Conservation (phyloP, 2,888 invertebrate species). For the Nomada hirtipes region DNA sequence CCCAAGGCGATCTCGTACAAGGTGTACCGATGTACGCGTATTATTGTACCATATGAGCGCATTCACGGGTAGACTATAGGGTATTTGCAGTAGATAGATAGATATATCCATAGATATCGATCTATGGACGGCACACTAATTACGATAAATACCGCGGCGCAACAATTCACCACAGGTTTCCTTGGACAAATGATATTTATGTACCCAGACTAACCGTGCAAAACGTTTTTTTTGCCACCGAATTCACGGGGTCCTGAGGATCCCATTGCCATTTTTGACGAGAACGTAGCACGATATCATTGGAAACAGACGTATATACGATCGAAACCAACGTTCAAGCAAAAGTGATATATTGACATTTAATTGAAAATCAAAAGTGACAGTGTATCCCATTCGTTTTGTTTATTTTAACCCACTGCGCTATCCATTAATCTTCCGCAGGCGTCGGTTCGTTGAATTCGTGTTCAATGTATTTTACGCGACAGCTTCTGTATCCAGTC, state of each 20-base stretch:
- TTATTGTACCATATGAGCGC: slow-evolving; percentile 33
- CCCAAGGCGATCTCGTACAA: slow-evolving; percentile 41
- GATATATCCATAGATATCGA: no score
- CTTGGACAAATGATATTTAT: no score
- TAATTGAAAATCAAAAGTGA: neutral
- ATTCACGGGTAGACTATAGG: slow-evolving; percentile 52
- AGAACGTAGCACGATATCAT: no score
- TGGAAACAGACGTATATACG: neutral
- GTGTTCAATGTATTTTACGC: slow-evolving; percentile 58
- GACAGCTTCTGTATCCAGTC: slow-evolving; percentile 41
- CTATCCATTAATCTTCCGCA: slow-evolving; percentile 60
- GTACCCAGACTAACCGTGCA: no score
- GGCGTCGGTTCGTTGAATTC: slow-evolving; percentile 36
- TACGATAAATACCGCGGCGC: no score
- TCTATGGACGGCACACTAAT: no score
- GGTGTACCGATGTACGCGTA: slow-evolving; percentile 37
- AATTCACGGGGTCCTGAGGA: no score
- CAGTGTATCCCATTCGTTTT: neutral
- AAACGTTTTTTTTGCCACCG: no score
- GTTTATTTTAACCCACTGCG: slow-evolving; percentile 8
- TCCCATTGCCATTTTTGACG: no score
- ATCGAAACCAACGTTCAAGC: neutral
- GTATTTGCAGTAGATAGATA: neutral
- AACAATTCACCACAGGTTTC: no score
- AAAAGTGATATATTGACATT: neutral